Base-by-base conservation (phyloP, 2,113 vertebrate species). In the Fulica atra region DNA sequence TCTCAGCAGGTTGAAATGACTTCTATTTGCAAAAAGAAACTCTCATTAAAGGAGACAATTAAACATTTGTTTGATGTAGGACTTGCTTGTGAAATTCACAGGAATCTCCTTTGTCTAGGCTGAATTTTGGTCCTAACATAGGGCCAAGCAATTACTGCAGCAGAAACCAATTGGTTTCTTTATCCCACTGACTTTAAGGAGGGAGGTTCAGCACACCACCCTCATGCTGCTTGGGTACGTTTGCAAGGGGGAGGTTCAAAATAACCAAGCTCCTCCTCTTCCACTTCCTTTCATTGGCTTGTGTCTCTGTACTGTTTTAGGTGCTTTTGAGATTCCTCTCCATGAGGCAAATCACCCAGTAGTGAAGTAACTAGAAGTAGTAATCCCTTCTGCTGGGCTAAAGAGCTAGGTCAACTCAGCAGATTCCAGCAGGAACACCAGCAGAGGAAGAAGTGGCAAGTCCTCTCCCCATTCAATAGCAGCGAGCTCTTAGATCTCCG, bases 171-270 rank as follows among this genome's bases (percentile, higher is more conserved):
- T 0, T 14, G 23, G 20, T 28, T 84, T 70, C 40, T 81, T 80
- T 65, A 24, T 59, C 20, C 20, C 35, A 42, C 12, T 33, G 33
- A 69, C 26, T 28, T 16, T 8, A 72, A 92, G 42, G 4, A 69
- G 1, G 1, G 36, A 48, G 16, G 10, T 19, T 77, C 50, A 56
- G 17, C 29, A 59, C 69, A 17, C 31, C 31, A 36, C 16, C 28
- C n/a, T 31, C 2, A 5, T 44, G 10, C 38, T 17, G 25, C 9
- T 72, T 1, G 42, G 7, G 26, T 18, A 53, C 0, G 2, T n/a
- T 51, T 46, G 29, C 17, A 56, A 42, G 25, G 0, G 0, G 3
- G 5, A 91, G 7, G 23, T 56, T 64, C 38, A 17, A 77, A 46
- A 20, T 0, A 69, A 44, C 10, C 0, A 0, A 86, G 44, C 13